Evolutionary conservation across 2,888 invertebrate genomes (phyloP), one percentile per base, ranked within the genome.

Genomic region (Hofmannophila pseudospretella): DNA sequence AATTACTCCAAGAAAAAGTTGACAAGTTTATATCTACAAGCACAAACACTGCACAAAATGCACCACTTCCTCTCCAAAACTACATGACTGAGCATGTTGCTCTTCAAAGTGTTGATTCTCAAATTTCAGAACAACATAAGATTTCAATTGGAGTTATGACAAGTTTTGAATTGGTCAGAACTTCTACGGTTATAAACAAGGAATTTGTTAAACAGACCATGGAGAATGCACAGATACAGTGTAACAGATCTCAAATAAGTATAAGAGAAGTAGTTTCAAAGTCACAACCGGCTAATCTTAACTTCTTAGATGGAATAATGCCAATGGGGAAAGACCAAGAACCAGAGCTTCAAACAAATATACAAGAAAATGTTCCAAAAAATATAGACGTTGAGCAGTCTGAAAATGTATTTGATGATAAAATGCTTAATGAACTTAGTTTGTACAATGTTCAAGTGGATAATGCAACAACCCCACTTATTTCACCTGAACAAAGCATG

Each of bases 121-220:
- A 38, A 22, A 12, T 32, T 3, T 12, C 32, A 22, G 75, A 68
- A 44, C 69, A 67, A 39, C 88, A 74, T 51, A 91, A 89, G 70
- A 89, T 92, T 54, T 92, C 92, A 0, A 90, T 92, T 36, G 92
- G 92, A 39, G 89, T 92, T 1, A 92, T 92, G 90, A 92, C 92
- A 1, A 92, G 92, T 66, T 91, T 92, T 67, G 92, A 92, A 74
- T 88, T 92, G 58, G 78, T 86, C 0, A 57, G 76, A 30, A 87
- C 85, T 14, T 85, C 87, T 8, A 87, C 84, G 16, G 67, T 85
- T 8, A 78, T 84, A 3, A 86, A 86, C 42, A 79, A 81, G 49
- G 84, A 82, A 41, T 49, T 75, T 25, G 45, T 78, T 2, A 76
- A 69, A 44, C 64, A 76, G 47, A 63, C 51, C 3, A 59, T 49